phyloP scores from a whole-genome alignment of 2,113 vertebrate genomes.

The Centropristis striata region DNA sequence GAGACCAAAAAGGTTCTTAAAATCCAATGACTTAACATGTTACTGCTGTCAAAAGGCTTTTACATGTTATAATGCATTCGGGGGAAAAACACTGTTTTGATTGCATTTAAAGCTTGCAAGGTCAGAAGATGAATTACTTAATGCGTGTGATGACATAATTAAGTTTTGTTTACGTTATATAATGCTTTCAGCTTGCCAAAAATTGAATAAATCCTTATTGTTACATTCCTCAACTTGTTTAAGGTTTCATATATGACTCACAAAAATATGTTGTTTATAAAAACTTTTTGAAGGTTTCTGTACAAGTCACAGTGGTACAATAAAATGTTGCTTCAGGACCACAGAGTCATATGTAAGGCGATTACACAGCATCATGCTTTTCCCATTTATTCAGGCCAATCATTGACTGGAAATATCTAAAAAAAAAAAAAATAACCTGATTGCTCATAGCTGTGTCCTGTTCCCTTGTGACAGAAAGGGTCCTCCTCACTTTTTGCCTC shows the following conservation, averaged over 20 bases:
- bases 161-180: background rate
- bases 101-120: background rate
- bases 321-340: background rate
- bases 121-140: background rate
- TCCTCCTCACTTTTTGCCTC: conserved; percentile 33
- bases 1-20: background rate
- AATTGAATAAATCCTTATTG: background rate
- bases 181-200: background rate
- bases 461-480: conserved; percentile 24
- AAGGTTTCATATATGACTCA: too few species aligned
- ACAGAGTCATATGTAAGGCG: background rate
- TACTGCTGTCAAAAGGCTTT: background rate
- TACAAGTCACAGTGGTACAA: background rate
- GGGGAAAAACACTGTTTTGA: background rate
- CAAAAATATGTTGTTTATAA: background rate
- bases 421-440: conserved; percentile 4
- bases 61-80: background rate
- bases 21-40: background rate
- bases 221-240: too few species aligned
- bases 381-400: background rate
- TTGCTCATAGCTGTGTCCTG: conserved; percentile 6
- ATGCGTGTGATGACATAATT: background rate
- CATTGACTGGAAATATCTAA: background rate
- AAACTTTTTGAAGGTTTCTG: background rate
- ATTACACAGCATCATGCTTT: background rate